phyloP scores from a whole-genome alignment of 2,888 invertebrate species.

The Prosapia bicincta region DNA sequence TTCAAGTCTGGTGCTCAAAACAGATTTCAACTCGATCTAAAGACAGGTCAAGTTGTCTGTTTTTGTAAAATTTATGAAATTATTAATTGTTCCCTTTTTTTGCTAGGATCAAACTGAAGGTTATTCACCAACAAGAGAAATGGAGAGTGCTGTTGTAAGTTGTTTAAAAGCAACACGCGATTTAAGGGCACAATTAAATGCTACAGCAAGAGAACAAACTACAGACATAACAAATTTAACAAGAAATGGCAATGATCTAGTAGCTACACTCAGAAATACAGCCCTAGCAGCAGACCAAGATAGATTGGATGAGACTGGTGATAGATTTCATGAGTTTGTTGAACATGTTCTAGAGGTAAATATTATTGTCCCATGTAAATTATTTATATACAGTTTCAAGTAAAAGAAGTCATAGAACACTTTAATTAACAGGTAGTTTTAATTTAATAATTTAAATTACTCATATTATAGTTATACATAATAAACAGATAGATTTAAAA shows the following conservation, averaged over 20 bases:
- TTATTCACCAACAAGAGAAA: slow-evolving; percentile 58
- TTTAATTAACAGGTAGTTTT: too few relatives aligned
- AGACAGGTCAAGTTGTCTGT: too few relatives aligned
- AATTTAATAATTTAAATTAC: too few relatives aligned
- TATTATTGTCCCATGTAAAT: too few relatives aligned
- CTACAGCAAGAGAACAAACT: slow-evolving; percentile 79
- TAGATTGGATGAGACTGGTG: slow-evolving; percentile 88
- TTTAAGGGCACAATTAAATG: slow-evolving; percentile 69
- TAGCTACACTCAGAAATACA: slow-evolving; percentile 65
- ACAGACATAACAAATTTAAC: slow-evolving; percentile 77
- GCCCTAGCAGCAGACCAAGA: slow-evolving; percentile 79
- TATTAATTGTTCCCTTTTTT: not conserved
- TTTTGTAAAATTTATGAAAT: too few relatives aligned
- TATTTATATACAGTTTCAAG: too few relatives aligned
- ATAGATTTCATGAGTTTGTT: slow-evolving; percentile 94
- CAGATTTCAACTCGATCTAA: too few relatives aligned
- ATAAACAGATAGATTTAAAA: too few relatives aligned
- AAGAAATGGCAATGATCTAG: slow-evolving; percentile 68
- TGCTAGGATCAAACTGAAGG: slow-evolving; percentile 34
- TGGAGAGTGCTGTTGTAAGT: slow-evolving; percentile 64
- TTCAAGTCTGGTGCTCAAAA: too few relatives aligned
- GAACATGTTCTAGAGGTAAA: slow-evolving; percentile 96
- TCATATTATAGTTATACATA: too few relatives aligned
- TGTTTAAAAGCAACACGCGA: slow-evolving; percentile 66
- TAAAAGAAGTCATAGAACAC: too few relatives aligned